A percentile compares a stretch with the other conserved stretches of the same genome.
Conservation (phyloP, 2,888 invertebrate genomes). For the Poecilus cupreus region DNA sequence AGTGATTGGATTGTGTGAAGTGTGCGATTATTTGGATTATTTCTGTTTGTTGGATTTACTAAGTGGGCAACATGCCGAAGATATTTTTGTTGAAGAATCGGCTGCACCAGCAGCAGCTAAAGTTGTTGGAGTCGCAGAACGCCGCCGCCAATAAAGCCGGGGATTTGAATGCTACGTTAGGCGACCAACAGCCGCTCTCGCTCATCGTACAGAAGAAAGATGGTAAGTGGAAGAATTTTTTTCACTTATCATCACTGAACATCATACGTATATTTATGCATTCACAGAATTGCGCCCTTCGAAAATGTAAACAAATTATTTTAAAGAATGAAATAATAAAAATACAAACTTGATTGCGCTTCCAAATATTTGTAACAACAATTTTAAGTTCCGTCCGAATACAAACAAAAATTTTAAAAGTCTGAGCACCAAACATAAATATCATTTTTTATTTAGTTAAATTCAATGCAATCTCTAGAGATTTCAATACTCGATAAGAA, state of each 20-base stretch:
- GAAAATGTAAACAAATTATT: too few relatives aligned
- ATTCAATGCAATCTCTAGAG: too few relatives aligned
- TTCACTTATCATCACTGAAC: too few relatives aligned
- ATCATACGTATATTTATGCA: too few relatives aligned
- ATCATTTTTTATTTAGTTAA: too few relatives aligned
- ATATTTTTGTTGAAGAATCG: constrained; percentile 94
- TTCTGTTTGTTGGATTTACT: constrained; percentile 59
- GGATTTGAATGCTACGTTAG: constrained; percentile 72
- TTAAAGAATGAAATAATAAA: too few relatives aligned
- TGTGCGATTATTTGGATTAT: constrained; percentile 59
- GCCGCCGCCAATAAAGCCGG: constrained; percentile 78
- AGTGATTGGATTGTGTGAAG: constrained; percentile 45
- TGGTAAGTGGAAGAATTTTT: constrained; percentile 66
- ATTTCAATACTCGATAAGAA: background rate
- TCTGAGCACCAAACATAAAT: too few relatives aligned
- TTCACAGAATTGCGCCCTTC: too few relatives aligned
- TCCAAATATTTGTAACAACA: too few relatives aligned
- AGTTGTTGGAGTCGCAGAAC: constrained; percentile 88
- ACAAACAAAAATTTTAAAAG: too few relatives aligned
- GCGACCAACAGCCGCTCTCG: constrained; percentile 76
- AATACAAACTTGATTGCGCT: too few relatives aligned
- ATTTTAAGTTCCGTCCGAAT: too few relatives aligned
- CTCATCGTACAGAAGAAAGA: constrained; percentile 75
- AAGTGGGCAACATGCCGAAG: constrained; percentile 84
- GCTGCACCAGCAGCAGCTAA: constrained; percentile 92